Base-by-base conservation (phyloP, 35 echinoderm and acorn worm genomes). In the Apostichopus japonicus region DNA sequence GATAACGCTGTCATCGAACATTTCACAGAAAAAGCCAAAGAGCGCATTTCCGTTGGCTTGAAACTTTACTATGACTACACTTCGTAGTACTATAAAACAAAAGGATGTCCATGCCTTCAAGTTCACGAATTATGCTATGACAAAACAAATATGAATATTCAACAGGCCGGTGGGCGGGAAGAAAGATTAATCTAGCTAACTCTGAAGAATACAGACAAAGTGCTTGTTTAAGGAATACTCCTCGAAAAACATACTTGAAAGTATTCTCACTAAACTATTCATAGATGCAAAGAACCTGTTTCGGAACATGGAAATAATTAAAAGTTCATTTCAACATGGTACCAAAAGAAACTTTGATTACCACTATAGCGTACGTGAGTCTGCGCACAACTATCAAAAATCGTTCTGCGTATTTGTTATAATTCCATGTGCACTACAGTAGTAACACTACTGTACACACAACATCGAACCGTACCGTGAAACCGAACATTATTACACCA, bases 141-240 rank as follows among this genome's bases (percentile, higher is more conserved):
- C 71, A 75, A 19, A 21, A 75, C 17, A 75, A n/a, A 53, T 57
- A 84, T 84, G 81, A 55, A 84, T 84, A 84, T 84, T 55, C 81
- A 84, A 57, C 21, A 84, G 81, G 54, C 81, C 54, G 71, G 81
- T 58, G 81, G 81, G 81, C 81, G 81, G 81, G 81, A 84, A 84
- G 54, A 5, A 84, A 84, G 54, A 61, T 61, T 13, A 10, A 10
- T 13, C 57, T 57, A 15, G 57, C 81, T 24, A 6, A 57, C 6
- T 58, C 5, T 84, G 54, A 61, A 61, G 57, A 61, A 13, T 10
- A 61, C 7, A 61, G 57, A 10, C 13, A 61, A 61, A 13, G 13
- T 8, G 13, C 13, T 61, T 61, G 8, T 61, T 61, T 61, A 61
- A 13, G 57, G 8, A 61, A 61, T 61, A 44, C 33, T 44, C 33